A percentile compares a stretch with the other conserved stretches of the same genome.
These are phyloP conservation scores for Fragum sueziense DNA, from an alignment of 2,888 invertebrate genomes.

Conservation along the genomic window DNA sequence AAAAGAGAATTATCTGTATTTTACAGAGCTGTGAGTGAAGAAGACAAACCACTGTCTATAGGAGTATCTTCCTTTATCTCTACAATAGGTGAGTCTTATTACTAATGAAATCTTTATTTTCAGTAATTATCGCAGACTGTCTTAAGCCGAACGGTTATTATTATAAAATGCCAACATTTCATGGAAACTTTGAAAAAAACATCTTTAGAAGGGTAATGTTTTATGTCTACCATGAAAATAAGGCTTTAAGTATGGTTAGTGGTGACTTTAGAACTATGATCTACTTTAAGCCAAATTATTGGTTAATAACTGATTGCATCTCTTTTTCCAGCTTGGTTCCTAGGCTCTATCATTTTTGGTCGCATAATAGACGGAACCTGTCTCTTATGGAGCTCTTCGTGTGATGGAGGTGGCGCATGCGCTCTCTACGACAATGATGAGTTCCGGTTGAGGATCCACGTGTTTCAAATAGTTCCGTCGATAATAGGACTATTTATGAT, in stretches of 20 bases:
- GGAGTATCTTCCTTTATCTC: constrained; percentile 64
- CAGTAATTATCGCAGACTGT: too few species aligned
- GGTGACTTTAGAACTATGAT: too few species aligned
- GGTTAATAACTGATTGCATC: too few species aligned
- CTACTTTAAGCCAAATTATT: too few species aligned
- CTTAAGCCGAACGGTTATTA: too few species aligned
- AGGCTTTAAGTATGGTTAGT: too few species aligned
- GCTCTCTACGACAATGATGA: constrained; percentile 18
- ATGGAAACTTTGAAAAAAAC: too few species aligned
- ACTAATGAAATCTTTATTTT: too few species aligned
- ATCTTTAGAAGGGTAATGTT: too few species aligned
- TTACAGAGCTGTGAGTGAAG: constrained; percentile 66
- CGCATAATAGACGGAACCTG: constrained; percentile 15
- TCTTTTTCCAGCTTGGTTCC: constrained; percentile 1
- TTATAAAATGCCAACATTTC: too few species aligned
- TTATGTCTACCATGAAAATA: too few species aligned
- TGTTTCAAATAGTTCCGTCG: background rate
- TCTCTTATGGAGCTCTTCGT: constrained; percentile 18
- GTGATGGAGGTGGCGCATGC: constrained; percentile 18
- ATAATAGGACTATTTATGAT: background rate
- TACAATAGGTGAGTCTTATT: constrained; percentile 62
- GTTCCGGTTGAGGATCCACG: constrained; percentile 10
- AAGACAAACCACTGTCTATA: constrained; percentile 70
- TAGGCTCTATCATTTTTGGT: background rate
- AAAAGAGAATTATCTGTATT: too few species aligned